Evolutionary conservation across 2,888 invertebrate genomes (phyloP).

Genomic region (Phyllotreta cruciferae): DNA sequence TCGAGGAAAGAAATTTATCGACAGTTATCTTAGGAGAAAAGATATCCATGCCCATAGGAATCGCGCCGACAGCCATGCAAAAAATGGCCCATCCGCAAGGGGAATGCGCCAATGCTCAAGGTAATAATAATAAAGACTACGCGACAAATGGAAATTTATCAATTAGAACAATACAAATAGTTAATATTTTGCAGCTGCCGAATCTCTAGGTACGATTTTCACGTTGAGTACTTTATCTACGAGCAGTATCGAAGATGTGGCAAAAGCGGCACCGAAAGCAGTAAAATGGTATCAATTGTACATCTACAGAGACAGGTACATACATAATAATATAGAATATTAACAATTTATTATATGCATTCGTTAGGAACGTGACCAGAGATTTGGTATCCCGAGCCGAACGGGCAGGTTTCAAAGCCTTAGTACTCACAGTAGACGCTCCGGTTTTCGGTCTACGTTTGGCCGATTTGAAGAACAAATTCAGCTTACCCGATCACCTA

Average conservation of each 20-base stretch:
- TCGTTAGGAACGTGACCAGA: conserved; percentile 67
- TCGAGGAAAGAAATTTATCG: conserved; percentile 68
- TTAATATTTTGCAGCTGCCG: conserved; percentile 70
- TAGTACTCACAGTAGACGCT: conserved; percentile 89
- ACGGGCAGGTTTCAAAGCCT: conserved; percentile 81
- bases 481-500: conserved; percentile 80
- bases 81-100: conserved; percentile 90
- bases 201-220: conserved; percentile 75
- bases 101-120: conserved; percentile 82
- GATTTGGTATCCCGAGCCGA: conserved; percentile 80
- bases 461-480: conserved; percentile 84
- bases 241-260: conserved; percentile 87
- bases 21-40: conserved; percentile 71
- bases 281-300: conserved; percentile 93
- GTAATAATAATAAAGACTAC: too few relatives aligned
- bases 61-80: conserved; percentile 92
- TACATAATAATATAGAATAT: neutral
- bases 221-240: conserved; percentile 88
- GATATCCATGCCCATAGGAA: conserved; percentile 77
- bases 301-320: conserved; percentile 81
- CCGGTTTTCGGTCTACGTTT: conserved; percentile 84
- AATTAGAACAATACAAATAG: too few relatives aligned
- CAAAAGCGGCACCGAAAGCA: conserved; percentile 74
- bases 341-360: neutral
- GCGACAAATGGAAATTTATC: too few relatives aligned